Percentiles rank a stretch among this genome's conserved stretches.
Conservation (phyloP, 2,797 vertebrate species). For the Hydrolagus colliei region DNA sequence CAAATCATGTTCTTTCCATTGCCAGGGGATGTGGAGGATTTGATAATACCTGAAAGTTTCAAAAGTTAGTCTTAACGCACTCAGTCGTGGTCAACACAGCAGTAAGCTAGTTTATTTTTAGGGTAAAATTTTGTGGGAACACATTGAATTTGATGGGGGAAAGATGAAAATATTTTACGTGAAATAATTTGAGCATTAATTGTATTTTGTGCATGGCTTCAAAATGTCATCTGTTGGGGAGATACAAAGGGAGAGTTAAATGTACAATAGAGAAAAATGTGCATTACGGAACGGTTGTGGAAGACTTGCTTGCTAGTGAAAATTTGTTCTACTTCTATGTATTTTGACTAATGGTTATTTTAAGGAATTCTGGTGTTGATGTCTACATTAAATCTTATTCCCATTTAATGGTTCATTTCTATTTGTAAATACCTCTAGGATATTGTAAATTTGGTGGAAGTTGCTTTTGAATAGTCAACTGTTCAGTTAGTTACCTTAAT, state of each 20-base stretch:
- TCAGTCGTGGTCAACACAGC: slow-evolving; percentile 1
- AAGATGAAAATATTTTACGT: neutral
- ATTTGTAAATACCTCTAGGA: slow-evolving; percentile 30
- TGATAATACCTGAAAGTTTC: neutral
- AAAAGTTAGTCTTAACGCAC: neutral
- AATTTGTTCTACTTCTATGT: slow-evolving; percentile 22
- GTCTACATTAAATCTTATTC: slow-evolving; percentile 19
- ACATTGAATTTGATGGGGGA: slow-evolving; percentile 22
- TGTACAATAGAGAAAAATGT: neutral
- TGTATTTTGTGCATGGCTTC: slow-evolving; percentile 22
- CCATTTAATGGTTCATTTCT: slow-evolving; percentile 28
- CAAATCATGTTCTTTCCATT: slow-evolving; percentile 21
- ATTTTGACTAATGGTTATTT: slow-evolving; percentile 29
- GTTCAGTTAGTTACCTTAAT: slow-evolving; percentile 44
- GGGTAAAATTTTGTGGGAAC: neutral
- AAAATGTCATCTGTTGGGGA: slow-evolving; percentile 10
- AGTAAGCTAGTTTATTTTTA: slow-evolving; percentile 6
- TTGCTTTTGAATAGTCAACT: slow-evolving; percentile 36
- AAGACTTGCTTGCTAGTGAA: neutral
- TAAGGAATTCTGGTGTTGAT: slow-evolving; percentile 26
- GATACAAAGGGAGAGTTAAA: neutral
- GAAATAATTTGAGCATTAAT: slow-evolving; percentile 8
- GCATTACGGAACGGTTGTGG: neutral
- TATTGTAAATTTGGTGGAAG: slow-evolving; percentile 29
- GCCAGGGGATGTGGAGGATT: neutral